Evolutionary conservation across 1,140 invertebrate genomes (phyloP).

Genomic region (Carposina sasakii): DNA sequence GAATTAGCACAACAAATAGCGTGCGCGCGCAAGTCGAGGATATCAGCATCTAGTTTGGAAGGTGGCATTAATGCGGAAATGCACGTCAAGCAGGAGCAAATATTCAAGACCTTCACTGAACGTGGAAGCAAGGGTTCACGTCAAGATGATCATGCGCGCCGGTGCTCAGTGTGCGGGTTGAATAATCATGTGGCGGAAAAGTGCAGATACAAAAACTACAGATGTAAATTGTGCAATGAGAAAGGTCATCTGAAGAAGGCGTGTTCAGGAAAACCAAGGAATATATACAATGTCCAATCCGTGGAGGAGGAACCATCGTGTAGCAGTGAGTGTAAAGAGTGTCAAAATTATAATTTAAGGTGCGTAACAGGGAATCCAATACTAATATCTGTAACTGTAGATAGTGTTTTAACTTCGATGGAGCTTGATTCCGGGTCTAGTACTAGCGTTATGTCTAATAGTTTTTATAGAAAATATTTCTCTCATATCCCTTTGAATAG

Average conservation of each 20-base stretch:
- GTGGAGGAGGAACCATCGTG: background rate
- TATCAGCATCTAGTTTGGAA: background rate
- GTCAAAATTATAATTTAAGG: constrained; percentile 3
- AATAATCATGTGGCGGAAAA: constrained; percentile 11
- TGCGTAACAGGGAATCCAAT: background rate
- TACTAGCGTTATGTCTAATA: background rate
- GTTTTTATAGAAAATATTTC: no score
- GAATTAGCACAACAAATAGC: constrained; percentile 29
- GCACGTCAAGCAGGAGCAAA: constrained; percentile 6
- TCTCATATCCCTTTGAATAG: no score
- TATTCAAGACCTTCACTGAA: background rate
- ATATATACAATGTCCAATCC: background rate
- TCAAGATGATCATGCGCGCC: no score
- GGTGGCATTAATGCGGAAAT: no score
- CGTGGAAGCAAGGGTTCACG: no score
- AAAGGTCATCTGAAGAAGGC: constrained; percentile 25
- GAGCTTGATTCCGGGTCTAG: background rate
- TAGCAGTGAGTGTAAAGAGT: constrained; percentile 13
- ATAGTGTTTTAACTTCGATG: background rate
- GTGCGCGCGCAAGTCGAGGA: constrained; percentile 17
- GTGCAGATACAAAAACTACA: constrained; percentile 18
- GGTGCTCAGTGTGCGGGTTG: constrained; percentile 24
- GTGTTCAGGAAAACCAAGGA: constrained; percentile 2
- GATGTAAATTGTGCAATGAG: constrained; percentile 16
- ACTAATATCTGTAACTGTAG: background rate